These are phyloP conservation scores for Gobionotothen gibberifrons DNA, from an alignment of 2,797 vertebrate genomes.

Conservation along the genomic window DNA sequence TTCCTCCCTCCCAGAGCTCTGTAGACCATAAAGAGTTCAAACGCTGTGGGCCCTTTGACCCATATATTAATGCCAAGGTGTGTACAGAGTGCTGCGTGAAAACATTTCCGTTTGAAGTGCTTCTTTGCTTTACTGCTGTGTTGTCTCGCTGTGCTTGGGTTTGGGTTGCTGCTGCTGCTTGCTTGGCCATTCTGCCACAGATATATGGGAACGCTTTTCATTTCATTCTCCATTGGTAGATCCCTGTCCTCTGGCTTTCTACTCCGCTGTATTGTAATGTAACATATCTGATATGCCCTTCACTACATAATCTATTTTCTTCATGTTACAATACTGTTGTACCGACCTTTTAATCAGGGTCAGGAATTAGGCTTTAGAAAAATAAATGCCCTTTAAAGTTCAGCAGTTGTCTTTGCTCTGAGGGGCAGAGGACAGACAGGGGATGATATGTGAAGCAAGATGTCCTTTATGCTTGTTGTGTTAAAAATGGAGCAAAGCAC, in stretches of 20 bases:
- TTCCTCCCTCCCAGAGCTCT: conserved; percentile 96
- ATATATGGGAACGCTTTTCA: conserved; percentile 41
- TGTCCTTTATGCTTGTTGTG: not conserved
- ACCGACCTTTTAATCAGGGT: not conserved
- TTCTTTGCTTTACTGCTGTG: conserved; percentile 63
- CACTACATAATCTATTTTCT: not conserved
- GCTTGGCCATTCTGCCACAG: conserved; percentile 38
- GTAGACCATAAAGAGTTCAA: conserved; percentile 99
- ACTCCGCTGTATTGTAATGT: conserved; percentile 18
- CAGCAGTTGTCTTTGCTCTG: too few relatives aligned
- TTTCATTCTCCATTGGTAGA: conserved; percentile 19
- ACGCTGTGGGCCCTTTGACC: conserved; percentile 99
- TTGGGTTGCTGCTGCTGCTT: conserved; percentile 50
- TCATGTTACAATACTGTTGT: not conserved
- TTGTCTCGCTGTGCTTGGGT: conserved; percentile 57
- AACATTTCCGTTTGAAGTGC: conserved; percentile 52
- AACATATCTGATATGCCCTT: not conserved
- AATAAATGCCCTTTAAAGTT: not conserved
- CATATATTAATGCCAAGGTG: conserved; percentile 99
- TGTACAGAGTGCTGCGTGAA: conserved; percentile 87
- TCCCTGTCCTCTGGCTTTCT: conserved; percentile 40
- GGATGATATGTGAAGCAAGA: not conserved
- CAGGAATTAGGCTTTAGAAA: not conserved
- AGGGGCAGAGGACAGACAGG: too few relatives aligned
- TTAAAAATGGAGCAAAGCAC: conserved; percentile 3